A percentile compares a stretch with the other conserved stretches of the same genome.
Evolutionary conservation across 2,797 vertebrate species (phyloP).

Genomic region (Syngnathus rostellatus): DNA sequence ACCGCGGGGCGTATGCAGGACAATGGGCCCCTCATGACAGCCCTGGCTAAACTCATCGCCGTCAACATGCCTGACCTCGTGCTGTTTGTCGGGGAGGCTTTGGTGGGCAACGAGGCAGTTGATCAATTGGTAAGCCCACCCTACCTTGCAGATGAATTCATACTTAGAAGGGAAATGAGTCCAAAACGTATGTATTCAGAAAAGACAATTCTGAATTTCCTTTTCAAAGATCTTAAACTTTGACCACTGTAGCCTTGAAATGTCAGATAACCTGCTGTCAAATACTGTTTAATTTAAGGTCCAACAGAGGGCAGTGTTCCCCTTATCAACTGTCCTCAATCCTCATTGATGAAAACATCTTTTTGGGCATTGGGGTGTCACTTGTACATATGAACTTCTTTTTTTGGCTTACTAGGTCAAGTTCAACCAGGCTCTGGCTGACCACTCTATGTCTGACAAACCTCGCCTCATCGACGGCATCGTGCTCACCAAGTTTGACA

Average conservation of each 20-base stretch:
- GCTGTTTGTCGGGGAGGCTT: conserved; percentile 93
- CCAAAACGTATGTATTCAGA: not conserved
- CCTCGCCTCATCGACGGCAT: conserved; percentile 96
- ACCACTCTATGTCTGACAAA: conserved; percentile 93
- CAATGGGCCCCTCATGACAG: conserved; percentile 93
- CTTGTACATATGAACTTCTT: not conserved
- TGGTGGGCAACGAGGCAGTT: conserved; percentile 96
- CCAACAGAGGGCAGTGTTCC: conserved; percentile 38
- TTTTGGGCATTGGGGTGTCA: not conserved
- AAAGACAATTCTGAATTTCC: not conserved
- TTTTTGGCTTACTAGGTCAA: conserved; percentile 75
- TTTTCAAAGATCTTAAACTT: too few species aligned
- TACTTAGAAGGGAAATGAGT: not conserved
- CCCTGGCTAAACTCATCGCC: conserved; percentile 92
- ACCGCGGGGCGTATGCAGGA: conserved; percentile 99
- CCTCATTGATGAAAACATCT: too few species aligned
- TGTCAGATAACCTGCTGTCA: not conserved
- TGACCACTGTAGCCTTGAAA: too few species aligned
- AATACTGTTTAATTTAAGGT: not conserved
- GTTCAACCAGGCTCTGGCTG: conserved; percentile 96
- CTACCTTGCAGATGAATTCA: not conserved
- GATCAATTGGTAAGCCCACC: conserved; percentile 86
- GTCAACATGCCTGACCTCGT: conserved; percentile 95
- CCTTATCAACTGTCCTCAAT: not conserved
- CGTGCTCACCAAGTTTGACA: conserved; percentile 97